Base-by-base conservation (phyloP, 1,140 invertebrate genomes). In the Drosophila ananassae region DNA sequence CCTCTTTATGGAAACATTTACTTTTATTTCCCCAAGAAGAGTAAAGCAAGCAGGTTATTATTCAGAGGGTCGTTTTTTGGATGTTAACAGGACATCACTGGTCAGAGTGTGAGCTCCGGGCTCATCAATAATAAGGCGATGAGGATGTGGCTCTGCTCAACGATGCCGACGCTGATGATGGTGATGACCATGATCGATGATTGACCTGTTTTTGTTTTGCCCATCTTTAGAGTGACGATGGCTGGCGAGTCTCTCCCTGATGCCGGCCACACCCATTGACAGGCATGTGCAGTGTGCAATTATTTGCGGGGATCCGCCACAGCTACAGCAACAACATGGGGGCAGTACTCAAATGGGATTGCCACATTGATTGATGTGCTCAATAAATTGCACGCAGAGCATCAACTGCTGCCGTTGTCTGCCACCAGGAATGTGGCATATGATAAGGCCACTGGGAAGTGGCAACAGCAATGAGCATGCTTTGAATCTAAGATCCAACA, bases 171-270 rank as follows among this genome's bases (percentile, higher is more conserved):
- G 66, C 67, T 78, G 71, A 67, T 72, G 68, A 71, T 78, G 78
- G 62, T 82, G 82, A 82, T 85, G 85, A 79, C 85, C 87, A 90
- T 90, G 85, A 90, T 90, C 85, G 85, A 90, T 90, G 85, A 85
- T 85, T 89, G 79, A 77, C 83, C 83, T 79, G 75, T 87, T 89
- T 89, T 89, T 71, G 85, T 84, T 73, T 74, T 79, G 60, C 72
- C 50, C 71, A 68, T 80, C 76, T 80, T 77, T 63, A 77, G 82
- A 81, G 82, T 87, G 82, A 87, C 82, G 83, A 87, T 78, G 72
- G 83, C 76, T 63, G 66, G 62, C 66, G 28, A 67, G 63, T 64
- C 59, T 46, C 62, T 46, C 73, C 39, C 73, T 61, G 74, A 56
- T 63, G 64, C 64, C 78, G 82, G 87, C 82, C 82, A 87, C 83